Percentiles rank a stretch among this genome's conserved stretches.
phyloP scores from a whole-genome alignment of 2,113 vertebrate genomes.

The Okapia johnstoni region DNA sequence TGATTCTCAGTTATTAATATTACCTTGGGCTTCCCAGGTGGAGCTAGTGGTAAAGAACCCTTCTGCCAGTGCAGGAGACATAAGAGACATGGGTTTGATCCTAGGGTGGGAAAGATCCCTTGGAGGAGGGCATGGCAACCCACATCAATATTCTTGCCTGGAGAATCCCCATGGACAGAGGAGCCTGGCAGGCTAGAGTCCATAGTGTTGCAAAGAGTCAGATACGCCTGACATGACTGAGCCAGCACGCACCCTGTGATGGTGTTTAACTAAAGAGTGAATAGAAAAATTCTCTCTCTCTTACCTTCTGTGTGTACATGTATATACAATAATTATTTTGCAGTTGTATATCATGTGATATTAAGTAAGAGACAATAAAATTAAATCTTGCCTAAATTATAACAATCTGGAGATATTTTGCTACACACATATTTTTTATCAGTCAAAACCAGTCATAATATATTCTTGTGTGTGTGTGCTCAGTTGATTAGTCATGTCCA shows the following conservation, averaged over 20 bases:
- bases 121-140: background rate
- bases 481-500: background rate
- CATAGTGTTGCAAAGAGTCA: background rate
- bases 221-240: accelerated
- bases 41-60: background rate
- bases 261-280: background rate
- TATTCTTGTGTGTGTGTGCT: background rate
- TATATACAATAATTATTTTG: background rate
- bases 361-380: slow-evolving; percentile 55
- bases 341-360: background rate
- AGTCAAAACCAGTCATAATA: slow-evolving; percentile 35
- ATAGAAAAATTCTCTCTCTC: background rate
- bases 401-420: slow-evolving; percentile 44
- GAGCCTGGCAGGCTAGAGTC: background rate
- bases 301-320: background rate
- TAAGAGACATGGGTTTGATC: background rate
- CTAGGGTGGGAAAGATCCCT: background rate
- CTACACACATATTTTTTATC: slow-evolving; percentile 38
- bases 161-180: background rate
- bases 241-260: background rate
- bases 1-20: background rate
- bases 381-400: slow-evolving; percentile 52
- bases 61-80: background rate
- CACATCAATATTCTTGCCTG: background rate
- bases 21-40: background rate